These are phyloP conservation scores for Fulmarus glacialis DNA, from an alignment of 2,113 vertebrate genomes.

Conservation along the genomic window DNA sequence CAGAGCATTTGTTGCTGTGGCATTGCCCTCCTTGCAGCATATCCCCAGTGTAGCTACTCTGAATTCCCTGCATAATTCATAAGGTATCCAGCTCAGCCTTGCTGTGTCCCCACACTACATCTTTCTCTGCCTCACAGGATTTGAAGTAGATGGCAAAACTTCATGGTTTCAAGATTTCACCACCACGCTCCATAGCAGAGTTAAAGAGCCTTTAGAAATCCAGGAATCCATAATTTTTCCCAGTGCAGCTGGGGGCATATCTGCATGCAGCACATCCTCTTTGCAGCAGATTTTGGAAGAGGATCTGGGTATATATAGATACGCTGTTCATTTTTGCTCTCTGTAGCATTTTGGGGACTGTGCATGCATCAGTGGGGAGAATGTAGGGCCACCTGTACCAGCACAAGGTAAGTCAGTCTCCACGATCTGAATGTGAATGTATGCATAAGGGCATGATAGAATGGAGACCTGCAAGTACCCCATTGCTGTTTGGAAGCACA, in stretches of 20 bases:
- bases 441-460: background rate
- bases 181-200: background rate
- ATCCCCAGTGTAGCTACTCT: background rate
- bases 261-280: background rate
- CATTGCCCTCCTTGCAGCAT: accelerated
- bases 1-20: background rate
- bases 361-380: background rate
- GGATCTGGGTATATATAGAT: background rate
- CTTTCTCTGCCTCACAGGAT: background rate
- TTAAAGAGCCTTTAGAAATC: background rate
- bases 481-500: background rate
- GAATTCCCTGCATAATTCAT: background rate
- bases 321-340: background rate
- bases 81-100: background rate
- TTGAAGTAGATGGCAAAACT: background rate
- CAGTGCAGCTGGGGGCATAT: background rate
- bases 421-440: background rate
- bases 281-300: background rate
- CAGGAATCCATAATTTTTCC: background rate
- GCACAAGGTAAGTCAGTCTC: background rate
- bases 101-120: background rate
- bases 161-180: background rate
- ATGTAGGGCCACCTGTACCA: background rate
- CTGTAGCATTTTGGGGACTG: background rate
- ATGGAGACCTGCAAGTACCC: background rate